Percentiles rank a stretch among this genome's conserved stretches.
Conservation (phyloP, 2,797 vertebrate genomes). For the Syncerus caffer region DNA sequence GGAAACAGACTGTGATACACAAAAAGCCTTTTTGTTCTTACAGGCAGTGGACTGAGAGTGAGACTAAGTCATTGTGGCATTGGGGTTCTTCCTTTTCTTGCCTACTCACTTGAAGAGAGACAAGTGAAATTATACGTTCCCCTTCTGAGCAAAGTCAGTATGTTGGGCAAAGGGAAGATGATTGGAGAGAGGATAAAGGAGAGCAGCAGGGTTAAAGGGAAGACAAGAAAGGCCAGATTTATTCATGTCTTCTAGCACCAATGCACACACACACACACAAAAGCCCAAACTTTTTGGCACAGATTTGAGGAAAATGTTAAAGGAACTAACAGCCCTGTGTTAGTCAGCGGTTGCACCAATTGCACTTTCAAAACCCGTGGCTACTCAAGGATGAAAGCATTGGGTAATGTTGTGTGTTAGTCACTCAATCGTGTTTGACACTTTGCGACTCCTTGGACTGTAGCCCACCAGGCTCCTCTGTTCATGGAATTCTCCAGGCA, state of each 20-base stretch:
- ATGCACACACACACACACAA: neutral
- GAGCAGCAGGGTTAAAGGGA: neutral
- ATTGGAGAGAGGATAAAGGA: neutral
- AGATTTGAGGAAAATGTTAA: slow-evolving; percentile 6
- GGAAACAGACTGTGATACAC: neutral
- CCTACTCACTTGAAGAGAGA: neutral
- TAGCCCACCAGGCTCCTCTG: neutral
- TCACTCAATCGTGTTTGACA: neutral
- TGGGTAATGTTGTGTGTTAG: neutral
- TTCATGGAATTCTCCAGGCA: neutral
- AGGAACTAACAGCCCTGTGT: neutral
- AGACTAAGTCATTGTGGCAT: neutral
- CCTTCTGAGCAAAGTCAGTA: neutral
- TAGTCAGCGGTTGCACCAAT: neutral
- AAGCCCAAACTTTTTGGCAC: neutral
- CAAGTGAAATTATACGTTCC: neutral
- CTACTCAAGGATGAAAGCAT: neutral
- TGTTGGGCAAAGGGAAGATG: neutral
- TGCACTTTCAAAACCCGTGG: neutral
- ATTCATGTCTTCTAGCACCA: neutral
- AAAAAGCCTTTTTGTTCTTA: neutral
- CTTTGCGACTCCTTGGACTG: neutral
- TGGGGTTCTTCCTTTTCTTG: slow-evolving; percentile 16
- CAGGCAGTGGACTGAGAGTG: neutral
- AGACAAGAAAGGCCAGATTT: neutral